Evolutionary conservation across 2,888 invertebrate species (phyloP).

Genomic region (Xanthorhoe spadicearia): DNA sequence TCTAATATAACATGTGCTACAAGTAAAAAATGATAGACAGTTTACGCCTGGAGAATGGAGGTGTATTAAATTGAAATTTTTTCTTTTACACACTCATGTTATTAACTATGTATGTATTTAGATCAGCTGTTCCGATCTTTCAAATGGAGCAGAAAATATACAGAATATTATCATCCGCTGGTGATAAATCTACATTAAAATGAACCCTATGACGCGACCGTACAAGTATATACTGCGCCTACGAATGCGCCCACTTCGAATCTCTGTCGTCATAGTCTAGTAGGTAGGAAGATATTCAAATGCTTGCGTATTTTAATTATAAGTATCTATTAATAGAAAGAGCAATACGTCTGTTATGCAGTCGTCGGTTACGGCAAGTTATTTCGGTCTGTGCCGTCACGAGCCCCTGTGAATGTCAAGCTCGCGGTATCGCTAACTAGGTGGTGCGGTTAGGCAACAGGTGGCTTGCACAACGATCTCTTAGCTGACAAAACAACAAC

Average conservation of each 20-base stretch:
- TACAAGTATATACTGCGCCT: conserved; percentile 1
- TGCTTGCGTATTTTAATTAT: conserved; percentile 78
- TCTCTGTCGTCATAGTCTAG: conserved; percentile 58
- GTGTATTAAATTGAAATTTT: too few species aligned
- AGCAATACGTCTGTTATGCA: conserved; percentile 79
- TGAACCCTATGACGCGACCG: neutral
- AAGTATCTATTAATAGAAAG: conserved; percentile 78
- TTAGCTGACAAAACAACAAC: conserved; percentile 52
- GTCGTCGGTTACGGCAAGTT: conserved; percentile 78
- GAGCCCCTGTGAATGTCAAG: conserved; percentile 80
- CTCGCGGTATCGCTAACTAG: conserved; percentile 74
- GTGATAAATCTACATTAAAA: neutral
- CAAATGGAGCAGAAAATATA: too few species aligned
- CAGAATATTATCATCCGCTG: too few species aligned
- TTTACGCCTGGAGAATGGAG: too few species aligned
- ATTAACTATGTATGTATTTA: too few species aligned
- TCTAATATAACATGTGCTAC: neutral
- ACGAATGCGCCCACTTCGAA: conserved; percentile 18
- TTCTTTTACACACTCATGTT: too few species aligned
- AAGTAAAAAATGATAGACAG: too few species aligned
- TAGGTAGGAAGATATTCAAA: conserved; percentile 63
- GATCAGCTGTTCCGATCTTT: too few species aligned
- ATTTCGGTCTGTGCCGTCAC: conserved; percentile 79
- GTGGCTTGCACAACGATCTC: conserved; percentile 71
- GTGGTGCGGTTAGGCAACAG: conserved; percentile 74